These are phyloP conservation scores for Cettia cetti DNA, from an alignment of 2,113 vertebrate genomes.

Conservation along the genomic window DNA sequence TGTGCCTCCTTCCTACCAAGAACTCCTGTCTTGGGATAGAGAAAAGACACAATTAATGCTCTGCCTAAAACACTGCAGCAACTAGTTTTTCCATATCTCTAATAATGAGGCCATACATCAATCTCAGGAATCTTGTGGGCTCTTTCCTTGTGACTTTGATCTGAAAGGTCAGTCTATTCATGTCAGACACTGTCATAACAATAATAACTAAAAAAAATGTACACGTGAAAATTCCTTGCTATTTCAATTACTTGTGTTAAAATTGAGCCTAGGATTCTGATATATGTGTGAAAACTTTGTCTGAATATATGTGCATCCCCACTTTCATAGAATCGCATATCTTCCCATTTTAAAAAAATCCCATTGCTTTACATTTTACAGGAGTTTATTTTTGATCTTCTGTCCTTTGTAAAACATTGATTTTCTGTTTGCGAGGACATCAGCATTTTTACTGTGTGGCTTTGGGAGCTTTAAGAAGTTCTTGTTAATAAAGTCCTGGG, in stretches of 20 bases:
- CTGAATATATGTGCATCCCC: not conserved
- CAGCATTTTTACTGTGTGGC: rapidly evolving
- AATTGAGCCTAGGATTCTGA: not conserved
- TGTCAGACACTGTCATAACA: not conserved
- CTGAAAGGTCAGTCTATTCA: not conserved
- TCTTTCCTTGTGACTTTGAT: not conserved
- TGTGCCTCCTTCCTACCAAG: not conserved
- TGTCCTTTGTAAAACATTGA: not conserved
- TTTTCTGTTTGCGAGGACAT: not conserved
- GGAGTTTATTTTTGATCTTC: not conserved
- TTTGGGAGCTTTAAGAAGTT: not conserved
- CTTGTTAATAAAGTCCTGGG: too few species aligned
- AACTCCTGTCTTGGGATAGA: not conserved
- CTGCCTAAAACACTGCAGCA: not conserved
- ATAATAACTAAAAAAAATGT: not conserved
- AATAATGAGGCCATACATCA: not conserved
- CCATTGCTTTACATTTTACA: not conserved
- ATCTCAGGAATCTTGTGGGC: not conserved
- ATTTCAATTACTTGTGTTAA: not conserved
- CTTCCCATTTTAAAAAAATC: not conserved
- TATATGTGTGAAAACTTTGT: not conserved
- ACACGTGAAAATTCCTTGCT: not conserved
- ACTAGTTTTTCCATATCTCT: not conserved
- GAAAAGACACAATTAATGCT: not conserved
- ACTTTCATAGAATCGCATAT: not conserved